Base-by-base conservation (phyloP, 1,140 invertebrate genomes). In the Drosophila lowei region DNA sequence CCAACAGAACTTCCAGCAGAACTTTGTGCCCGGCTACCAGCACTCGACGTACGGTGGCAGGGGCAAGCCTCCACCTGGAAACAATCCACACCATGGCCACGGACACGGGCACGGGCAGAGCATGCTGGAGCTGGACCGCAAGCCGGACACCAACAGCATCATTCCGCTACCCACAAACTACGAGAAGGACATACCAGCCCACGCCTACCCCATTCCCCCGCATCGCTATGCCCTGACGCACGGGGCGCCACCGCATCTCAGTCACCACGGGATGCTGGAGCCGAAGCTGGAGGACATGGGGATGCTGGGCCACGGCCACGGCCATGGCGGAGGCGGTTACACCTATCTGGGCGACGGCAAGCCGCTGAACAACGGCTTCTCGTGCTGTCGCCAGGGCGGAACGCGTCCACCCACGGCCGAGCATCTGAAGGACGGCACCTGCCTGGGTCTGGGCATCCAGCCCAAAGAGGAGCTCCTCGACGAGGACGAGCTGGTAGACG, bases 381-480 rank as follows among this genome's bases (percentile, higher is more conserved):
- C 94, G 73, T 95, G 95, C 71, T 95, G 95, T 90, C 93, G 95
- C 43, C 93, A 94, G 83, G 95, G 94, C 7, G 94, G 95, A 2
- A 95, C 93, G 0, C 93, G 94, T 49, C 93, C 94, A 42, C 94
- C 95, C 23, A 95, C 94, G 0, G 93, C 94, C 0, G 95, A 95
- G 83, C 95, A 95, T 81, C 79, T 95, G n/a, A 93, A 94, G 67
- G 95, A 95, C 43, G 95, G 94, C 23, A 94, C 94, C 63, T 95
- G 95, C 79, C 93, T 94, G 53, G 95, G 94, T 11, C 92, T 94
- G 62, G 94, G 94, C 38, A 91, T 95, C n/a, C 94, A 95, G 89
- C 95, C 94, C 13, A 94, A 94, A 90, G 94, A 95, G 78, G 95
- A 95, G 89, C 92, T 95, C 23, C 73, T 94, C 16, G 94, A 93